Conservation (phyloP, 2,113 vertebrate genomes). For the Salvelinus fontinalis region DNA sequence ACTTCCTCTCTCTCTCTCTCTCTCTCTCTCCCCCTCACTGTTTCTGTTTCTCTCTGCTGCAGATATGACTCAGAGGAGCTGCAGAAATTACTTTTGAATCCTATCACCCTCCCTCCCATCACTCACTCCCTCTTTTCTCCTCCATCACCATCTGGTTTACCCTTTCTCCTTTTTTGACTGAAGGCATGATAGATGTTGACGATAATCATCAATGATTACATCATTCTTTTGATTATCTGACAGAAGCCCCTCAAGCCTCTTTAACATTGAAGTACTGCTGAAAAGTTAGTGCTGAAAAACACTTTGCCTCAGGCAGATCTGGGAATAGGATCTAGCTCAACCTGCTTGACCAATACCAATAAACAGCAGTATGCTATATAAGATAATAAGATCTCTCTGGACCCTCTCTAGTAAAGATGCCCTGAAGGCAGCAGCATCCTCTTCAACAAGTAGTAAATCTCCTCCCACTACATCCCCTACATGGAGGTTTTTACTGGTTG, state of each 20-base stretch:
- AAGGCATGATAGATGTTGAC: conserved; percentile 9
- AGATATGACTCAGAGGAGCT: conserved; percentile 75
- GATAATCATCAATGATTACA: not conserved
- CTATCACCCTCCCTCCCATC: conserved; percentile 35
- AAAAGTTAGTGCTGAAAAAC: too few species aligned
- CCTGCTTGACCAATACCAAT: conserved; percentile 46
- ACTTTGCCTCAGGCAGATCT: too few species aligned
- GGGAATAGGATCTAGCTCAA: conserved; percentile 27
- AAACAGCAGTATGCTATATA: conserved; percentile 36
- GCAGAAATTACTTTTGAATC: conserved; percentile 67
- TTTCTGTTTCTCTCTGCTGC: conserved; percentile 69
- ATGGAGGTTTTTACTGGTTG: not conserved
- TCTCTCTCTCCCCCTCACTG: conserved; percentile 58
- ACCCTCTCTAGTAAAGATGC: conserved; percentile 16
- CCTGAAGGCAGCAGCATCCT: conserved; percentile 22
- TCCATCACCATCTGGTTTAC: conserved; percentile 15
- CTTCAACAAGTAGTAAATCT: conserved; percentile 10
- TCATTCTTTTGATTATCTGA: not conserved
- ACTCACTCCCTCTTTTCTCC: conserved; percentile 1
- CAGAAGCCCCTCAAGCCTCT: not conserved
- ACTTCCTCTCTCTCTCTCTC: conserved; percentile 39
- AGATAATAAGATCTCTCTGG: conserved; percentile 32
- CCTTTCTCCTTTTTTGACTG: conserved; percentile 12
- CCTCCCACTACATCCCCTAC: not conserved
- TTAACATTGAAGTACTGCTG: not conserved